Evolutionary conservation across 2,888 invertebrate species (phyloP), one percentile per base, ranked within the genome.

Genomic region (Melanostoma scalare): DNA sequence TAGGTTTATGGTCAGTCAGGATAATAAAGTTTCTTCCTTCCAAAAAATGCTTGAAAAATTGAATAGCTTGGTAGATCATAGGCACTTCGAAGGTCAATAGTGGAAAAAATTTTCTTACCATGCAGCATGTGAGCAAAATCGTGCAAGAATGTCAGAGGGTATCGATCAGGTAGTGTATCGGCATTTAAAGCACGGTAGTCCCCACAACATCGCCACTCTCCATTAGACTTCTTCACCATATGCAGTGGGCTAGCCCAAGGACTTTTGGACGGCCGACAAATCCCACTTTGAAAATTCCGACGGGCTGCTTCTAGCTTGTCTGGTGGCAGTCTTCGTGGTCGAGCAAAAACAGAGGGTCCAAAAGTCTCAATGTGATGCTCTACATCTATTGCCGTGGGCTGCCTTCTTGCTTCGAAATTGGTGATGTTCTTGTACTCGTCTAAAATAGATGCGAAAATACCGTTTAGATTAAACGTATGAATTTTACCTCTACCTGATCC

Each of bases 141-240:
- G 3, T 44, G 44, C 44, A 60, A 30, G 9, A 44, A 60, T 0
- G 67, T 40, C 2, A 67, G 33, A 2, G 67, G 67, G 20, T 67
- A 67, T 42, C 67, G 67, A 42, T 67, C 67, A 42, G 67, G 67
- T 33, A 67, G 31, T 3, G 65, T 48, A n/a, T 50, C 36, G 0
- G 65, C 65, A 53, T 67, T 53, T 40, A 65, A 9, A 6, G 67
- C 44, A 3, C 55, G 40, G 10, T 10, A 67, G 10, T 55, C 44
- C 2, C 58, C n/a, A n/a, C n/a, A n/a, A n/a, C n/a, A n/a, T n/a
- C n/a, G n/a, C n/a, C n/a, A n/a, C n/a, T n/a, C n/a, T n/a, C n/a
- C 20, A 20, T 20, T 20, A 20, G 20, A 20, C 20, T 20, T 20
- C 20, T 20, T 20, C 20, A 20, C 20, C 20, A 20, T 20, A 20